Conservation (phyloP, 2,113 vertebrate genomes). For the Todiramphus saurophagus region DNA sequence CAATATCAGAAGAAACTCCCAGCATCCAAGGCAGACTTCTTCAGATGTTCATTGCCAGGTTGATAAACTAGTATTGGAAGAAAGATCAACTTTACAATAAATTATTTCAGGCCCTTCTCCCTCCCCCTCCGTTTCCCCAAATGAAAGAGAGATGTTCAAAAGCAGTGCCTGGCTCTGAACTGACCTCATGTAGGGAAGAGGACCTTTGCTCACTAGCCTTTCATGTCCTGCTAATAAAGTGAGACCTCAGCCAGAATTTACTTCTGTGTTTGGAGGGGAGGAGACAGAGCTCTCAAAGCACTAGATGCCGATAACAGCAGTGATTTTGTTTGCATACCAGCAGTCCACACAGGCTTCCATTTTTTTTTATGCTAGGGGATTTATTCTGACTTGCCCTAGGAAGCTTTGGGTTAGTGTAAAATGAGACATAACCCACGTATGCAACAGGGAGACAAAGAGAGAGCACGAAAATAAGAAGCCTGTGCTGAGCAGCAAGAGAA, state of each 20-base stretch:
- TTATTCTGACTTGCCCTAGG: neutral
- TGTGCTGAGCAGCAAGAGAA: neutral
- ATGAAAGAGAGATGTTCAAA: neutral
- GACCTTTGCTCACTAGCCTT: neutral
- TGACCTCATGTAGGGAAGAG: neutral
- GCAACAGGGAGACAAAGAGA: neutral
- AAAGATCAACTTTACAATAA: neutral
- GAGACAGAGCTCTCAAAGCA: neutral
- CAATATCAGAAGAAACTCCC: neutral
- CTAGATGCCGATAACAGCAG: neutral
- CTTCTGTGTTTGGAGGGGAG: neutral
- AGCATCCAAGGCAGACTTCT: neutral
- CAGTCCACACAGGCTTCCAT: neutral
- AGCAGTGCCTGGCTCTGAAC: neutral
- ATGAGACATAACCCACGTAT: neutral
- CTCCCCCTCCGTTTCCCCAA: neutral
- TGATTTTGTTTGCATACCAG: neutral
- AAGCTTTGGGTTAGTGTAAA: neutral
- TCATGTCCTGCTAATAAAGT: neutral
- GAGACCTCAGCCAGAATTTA: neutral
- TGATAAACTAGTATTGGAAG: conserved; percentile 59
- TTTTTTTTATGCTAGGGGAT: neutral
- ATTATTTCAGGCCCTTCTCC: neutral
- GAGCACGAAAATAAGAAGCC: neutral
- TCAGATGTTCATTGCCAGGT: conserved; percentile 69